A percentile compares a stretch with the other conserved stretches of the same genome.
phyloP scores from a whole-genome alignment of 2,113 vertebrate species.

The Chrysemys picta region DNA sequence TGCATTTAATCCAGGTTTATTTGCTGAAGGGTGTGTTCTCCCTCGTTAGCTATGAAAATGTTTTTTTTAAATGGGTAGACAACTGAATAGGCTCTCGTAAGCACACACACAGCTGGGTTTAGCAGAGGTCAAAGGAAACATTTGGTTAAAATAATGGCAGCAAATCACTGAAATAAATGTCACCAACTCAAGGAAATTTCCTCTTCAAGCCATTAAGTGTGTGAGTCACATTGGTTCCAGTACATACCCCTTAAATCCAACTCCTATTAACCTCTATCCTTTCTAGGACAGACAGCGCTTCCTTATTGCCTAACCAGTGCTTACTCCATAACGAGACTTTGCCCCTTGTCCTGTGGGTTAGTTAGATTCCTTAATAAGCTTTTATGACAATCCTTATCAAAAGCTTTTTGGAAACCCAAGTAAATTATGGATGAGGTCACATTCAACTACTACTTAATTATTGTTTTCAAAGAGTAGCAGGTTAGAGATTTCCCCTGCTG shows the following conservation, averaged over 20 bases:
- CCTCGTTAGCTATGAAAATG: not conserved
- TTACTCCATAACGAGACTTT: not conserved
- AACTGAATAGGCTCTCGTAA: not conserved
- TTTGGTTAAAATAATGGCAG: not conserved
- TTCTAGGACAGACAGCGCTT: not conserved
- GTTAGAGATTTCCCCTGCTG: not conserved
- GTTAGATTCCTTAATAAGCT: not conserved
- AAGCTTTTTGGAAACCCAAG: not conserved
- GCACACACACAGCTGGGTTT: not conserved
- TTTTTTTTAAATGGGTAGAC: not conserved
- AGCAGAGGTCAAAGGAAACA: not conserved
- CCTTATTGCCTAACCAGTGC: not conserved
- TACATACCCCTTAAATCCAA: not conserved
- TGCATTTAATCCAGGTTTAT: not conserved
- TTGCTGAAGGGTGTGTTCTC: not conserved
- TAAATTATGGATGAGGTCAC: not conserved
- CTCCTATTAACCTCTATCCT: not conserved
- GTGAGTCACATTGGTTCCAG: not conserved
- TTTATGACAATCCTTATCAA: conserved; percentile 4
- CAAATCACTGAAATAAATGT: not conserved
- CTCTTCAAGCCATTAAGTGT: not conserved
- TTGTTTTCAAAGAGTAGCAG: not conserved
- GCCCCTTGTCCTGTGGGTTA: not conserved
- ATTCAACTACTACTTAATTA: not conserved
- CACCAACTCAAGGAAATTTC: not conserved